Base-by-base conservation (phyloP, 1,140 invertebrate genomes). In the Pissodes strobi region DNA sequence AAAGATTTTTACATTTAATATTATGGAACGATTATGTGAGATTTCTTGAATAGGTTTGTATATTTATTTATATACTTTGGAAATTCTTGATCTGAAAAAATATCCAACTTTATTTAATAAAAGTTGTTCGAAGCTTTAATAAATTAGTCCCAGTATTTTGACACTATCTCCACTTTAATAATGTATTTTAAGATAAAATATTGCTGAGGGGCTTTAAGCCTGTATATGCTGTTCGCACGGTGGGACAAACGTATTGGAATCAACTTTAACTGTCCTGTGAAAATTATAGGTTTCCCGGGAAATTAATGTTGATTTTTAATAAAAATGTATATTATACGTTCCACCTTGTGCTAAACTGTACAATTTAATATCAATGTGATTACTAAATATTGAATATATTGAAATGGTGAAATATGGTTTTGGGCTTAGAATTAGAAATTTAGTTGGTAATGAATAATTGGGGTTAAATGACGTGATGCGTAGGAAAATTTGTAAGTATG, bases 171-270 rank as follows among this genome's bases (percentile, higher is more conserved):
- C 41, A 18, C 19, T 45, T n/a, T n/a, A n/a, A 9, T 19, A 9
- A 13, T 48, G 56, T 68, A 63, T 64, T 58, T 25, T 49, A 27
- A 25, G 25, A 49, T 12, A 13, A 23, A 25, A 30, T 58, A 52
- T 71, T 71, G 71, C 69, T 74, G 69, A 53, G 66, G 60, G 71
- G 71, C 69, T 66, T 67, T 72, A 71, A 74, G 69, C 68, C 71
- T 69, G 51, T n/a, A 10, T 52, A 13, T 19, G 10, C 15, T 48
- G 13, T n/a, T 22, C n/a, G 30, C 25, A 27, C 4, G 25, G 25
- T 27, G 25, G 25, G 9, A 27, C 25, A 27, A 27, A 27, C n/a
- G n/a, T n/a, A n/a, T n/a, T n/a, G n/a, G n/a, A n/a, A n/a, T n/a
- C n/a, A n/a, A n/a, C n/a, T n/a, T n/a, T n/a, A n/a, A n/a, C n/a